These are phyloP conservation scores for Agonopterix alstromeriana DNA, from an alignment of 2,888 invertebrate species.

Conservation along the genomic window DNA sequence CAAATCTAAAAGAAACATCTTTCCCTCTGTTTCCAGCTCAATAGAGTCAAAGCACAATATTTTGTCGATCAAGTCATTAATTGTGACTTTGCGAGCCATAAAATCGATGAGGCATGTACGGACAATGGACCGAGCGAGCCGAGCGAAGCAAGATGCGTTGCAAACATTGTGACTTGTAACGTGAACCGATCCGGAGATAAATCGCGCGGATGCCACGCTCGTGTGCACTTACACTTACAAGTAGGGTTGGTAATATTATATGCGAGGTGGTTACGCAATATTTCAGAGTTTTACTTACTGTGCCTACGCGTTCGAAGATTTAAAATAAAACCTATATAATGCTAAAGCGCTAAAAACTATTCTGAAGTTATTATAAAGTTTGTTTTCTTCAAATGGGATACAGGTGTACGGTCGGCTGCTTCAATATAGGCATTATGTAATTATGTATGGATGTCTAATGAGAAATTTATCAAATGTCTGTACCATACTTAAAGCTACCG, in stretches of 20 bases:
- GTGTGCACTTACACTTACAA: constrained; percentile 35
- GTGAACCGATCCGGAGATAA: constrained; percentile 42
- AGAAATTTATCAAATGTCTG: too few species aligned
- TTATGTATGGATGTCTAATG: too few species aligned
- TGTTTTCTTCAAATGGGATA: too few species aligned
- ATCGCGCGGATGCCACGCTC: constrained; percentile 51
- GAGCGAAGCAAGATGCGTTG: constrained; percentile 38
- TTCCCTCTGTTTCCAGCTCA: constrained; percentile 21
- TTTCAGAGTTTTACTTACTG: too few species aligned
- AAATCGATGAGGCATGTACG: constrained; percentile 50
- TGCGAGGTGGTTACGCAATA: too few species aligned
- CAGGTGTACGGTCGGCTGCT: too few species aligned
- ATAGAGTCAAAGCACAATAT: constrained; percentile 38
- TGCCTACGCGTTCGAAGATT: too few species aligned
- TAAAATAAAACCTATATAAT: too few species aligned
- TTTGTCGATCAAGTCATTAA: constrained; percentile 53
- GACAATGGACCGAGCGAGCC: constrained; percentile 28
- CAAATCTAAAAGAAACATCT: background rate
- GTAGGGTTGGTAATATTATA: constrained; percentile 19
- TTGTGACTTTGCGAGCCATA: constrained; percentile 40
- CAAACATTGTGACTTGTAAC: constrained; percentile 46
- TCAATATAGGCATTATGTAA: too few species aligned
- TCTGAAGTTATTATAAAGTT: too few species aligned
- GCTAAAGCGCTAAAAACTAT: too few species aligned
- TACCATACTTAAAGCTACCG: too few species aligned